phyloP scores from a whole-genome alignment of 2,888 invertebrate species.

The Empis livida region DNA sequence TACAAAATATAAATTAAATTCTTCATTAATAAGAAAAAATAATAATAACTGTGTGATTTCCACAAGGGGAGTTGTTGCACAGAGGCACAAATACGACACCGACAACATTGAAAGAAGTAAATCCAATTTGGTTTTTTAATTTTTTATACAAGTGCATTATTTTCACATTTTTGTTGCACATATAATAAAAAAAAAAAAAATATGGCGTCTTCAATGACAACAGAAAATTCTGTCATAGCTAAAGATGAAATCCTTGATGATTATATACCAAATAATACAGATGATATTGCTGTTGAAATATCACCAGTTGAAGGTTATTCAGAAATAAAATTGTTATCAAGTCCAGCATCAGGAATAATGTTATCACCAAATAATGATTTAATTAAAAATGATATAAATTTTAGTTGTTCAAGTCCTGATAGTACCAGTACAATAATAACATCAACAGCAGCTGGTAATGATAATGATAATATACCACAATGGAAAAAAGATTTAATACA shows the following conservation, averaged over 20 bases:
- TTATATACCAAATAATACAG: not conserved
- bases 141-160: no score
- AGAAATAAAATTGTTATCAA: not conserved
- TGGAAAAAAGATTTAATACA: slow-evolving; percentile 77
- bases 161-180: no score
- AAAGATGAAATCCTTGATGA: not conserved
- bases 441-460: not conserved
- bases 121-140: no score
- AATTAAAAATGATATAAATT: not conserved
- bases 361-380: not conserved
- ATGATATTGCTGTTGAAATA: not conserved
- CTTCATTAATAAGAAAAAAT: no score
- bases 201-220: not conserved
- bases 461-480: slow-evolving; percentile 46
- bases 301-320: slow-evolving; percentile 1
- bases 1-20: no score
- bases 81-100: no score
- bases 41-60: no score
- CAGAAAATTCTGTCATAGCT: not conserved
- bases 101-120: no score
- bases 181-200: no score
- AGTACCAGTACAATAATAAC: not conserved
- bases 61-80: no score
- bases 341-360: not conserved
- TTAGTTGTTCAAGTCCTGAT: not conserved